Evolutionary conservation across 2,113 vertebrate genomes (phyloP), one percentile per base, ranked within the genome.

Genomic region (Cepphus grylle): DNA sequence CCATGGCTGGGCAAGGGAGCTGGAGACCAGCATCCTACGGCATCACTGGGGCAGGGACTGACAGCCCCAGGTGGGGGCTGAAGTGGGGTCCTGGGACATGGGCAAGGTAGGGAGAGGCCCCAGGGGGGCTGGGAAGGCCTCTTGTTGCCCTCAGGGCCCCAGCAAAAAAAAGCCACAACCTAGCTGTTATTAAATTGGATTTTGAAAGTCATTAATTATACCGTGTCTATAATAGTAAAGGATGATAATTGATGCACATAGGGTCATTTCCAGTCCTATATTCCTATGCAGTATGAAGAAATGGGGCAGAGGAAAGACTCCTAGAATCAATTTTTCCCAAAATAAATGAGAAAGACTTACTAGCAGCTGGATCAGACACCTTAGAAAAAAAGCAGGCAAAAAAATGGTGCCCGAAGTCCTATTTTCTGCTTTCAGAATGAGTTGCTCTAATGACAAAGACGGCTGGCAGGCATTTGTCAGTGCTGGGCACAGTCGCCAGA

Each of bases 41-140:
- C 0, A 1, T 45, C 52, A 7, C 4, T n/a, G 34, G 22, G 34
- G 38, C 43, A 62, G 69, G 52, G 34, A 62, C 13, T 6, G 36
- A 23, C 3, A 4, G 38, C 14, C 21, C 45, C 52, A 29, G 11
- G 30, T 2, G 12, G 16, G 10, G 26, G 11, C 34, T 91, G 49
- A 88, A 81, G 53, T 69, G 72, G 27, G 22, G 34, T 55, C 36
- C 70, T 85, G 49, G 59, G 34, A 29, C 27, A 66, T n/a, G 32
- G 55, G 11, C 17, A 43, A n/a, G 0, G 0, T 63, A 6, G 9
- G 18, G 4, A 5, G 8, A n/a, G 18, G 45, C 27, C 50, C 29
- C 1, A 2, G 4, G 12, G 16, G 2, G 16, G 19, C 26, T 69
- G 15, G 9, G 12, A 61, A 59, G n/a, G 15, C 49, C 32, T 83